Base-by-base conservation (phyloP, 2,113 vertebrate genomes). In the Clarias batrachus region DNA sequence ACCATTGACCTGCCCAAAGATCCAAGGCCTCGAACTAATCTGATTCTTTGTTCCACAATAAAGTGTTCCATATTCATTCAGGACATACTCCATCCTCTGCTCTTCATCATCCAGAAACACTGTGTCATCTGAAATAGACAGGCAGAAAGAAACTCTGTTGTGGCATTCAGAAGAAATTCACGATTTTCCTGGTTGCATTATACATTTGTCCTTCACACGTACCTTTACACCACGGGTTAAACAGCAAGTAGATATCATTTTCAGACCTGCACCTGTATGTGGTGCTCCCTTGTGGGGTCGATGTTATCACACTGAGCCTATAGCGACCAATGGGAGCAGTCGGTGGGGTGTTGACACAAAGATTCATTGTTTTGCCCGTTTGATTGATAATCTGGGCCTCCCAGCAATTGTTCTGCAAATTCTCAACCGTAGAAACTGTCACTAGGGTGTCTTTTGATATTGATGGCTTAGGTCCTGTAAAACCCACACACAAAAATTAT, bases 41-140 rank as follows among this genome's bases (percentile, higher is more conserved):
- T 98, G 97, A 0, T 93, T 94, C 89, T 97, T 96, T 0, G 96
- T 98, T 83, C 97, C 97, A 0, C 97, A 98, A 92, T 97, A 98
- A 90, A 98, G 94, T 62, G 94, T 93, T 1, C 97, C 97, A 0
- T 88, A 94, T 84, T 98, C 97, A 54, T 96, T 98, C 1, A 98
- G 94, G 16, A 98, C 95, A 1, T 98, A 98, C 86, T 98, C 97
- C 77, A 94, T 94, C 37, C 94, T 94, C 93, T 95, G 95, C 3
- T 94, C 91, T 52, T 96, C 95, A 0, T 93, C 89, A 30, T 96
- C 94, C 96, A 98, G 90, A 56, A 95, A 97, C 73, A 87, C 81
- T 1, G 60, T 6, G 30, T 87, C 86, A 41, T 83, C 86, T 87
- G 71, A 77, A 74, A 1, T 8, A 3, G 11, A 57, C 37, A 33